Evolutionary conservation across 2,888 invertebrate genomes (phyloP), one percentile per base, ranked within the genome.

Genomic region (Andrena hattorfiana): DNA sequence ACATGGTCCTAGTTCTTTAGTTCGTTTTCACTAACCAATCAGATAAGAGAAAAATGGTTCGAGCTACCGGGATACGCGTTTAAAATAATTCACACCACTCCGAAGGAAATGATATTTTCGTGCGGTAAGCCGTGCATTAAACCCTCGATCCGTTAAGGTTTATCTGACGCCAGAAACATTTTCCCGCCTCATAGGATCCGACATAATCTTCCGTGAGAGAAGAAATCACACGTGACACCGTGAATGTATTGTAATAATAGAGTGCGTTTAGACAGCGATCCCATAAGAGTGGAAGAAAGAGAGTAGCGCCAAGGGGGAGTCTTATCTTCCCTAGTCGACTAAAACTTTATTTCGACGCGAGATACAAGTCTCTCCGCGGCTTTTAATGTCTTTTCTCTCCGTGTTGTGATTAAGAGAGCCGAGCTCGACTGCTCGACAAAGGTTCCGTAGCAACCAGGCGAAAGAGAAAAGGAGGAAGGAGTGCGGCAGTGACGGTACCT

Each of bases 301-400:
- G 87, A 88, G 86, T 70, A 82, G 78, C 87, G 79, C 86, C 89
- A 84, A 92, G 90, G 92, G 93, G 92, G 91, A 92, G 89, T 89
- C 91, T 93, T 93, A 93, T 94, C 93, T 93, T 89, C 91, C 90
- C 91, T 85, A 88, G 88, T 87, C 87, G 90, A 85, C 90, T 89
- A 89, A 89, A 89, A 91, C 92, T 92, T 91, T 91, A 91, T 92
- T 93, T 91, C 90, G 89, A 91, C 91, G 89, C 89, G 87, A 92
- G 93, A 93, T 92, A 93, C 88, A 70, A 68, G 73, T 71, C 85
- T 85, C 89, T 91, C 89, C 85, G 87, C 86, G 88, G 90, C 90
- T 92, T 93, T 93, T 93, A 93, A 93, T 93, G 93, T 92, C 92
- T 93, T 91, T 93, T 91, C 92, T 92, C 81, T 92, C 88, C 89